phyloP scores from a whole-genome alignment of 2,888 invertebrate species.

The Limenitis camilla region DNA sequence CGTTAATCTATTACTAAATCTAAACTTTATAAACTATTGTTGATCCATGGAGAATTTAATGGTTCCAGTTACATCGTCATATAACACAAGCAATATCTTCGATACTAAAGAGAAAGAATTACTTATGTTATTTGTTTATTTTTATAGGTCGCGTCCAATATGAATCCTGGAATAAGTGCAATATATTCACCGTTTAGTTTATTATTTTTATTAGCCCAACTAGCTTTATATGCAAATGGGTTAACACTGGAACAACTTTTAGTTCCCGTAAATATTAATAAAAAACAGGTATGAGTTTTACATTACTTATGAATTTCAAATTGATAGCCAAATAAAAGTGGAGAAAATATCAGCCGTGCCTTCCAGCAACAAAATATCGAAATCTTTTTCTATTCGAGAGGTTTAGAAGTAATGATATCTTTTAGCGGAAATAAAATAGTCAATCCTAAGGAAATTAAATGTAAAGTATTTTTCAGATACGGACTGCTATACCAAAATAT shows the following conservation, averaged over 20 bases:
- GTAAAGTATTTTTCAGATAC: slow-evolving; percentile 25
- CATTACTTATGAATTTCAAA: slow-evolving; percentile 6
- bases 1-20: not conserved
- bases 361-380: too few species aligned
- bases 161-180: slow-evolving; percentile 21
- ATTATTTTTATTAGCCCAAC: slow-evolving; percentile 24
- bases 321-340: not conserved
- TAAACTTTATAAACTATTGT: not conserved
- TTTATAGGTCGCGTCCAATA: slow-evolving; percentile 15
- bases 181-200: slow-evolving; percentile 29
- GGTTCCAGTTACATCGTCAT: not conserved
- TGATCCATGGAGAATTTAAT: too few species aligned
- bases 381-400: too few species aligned
- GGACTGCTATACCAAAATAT: slow-evolving; percentile 19
- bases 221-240: slow-evolving; percentile 23
- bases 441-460: too few species aligned
- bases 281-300: too few species aligned
- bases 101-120: not conserved
- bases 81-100: not conserved
- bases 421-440: not conserved
- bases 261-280: slow-evolving; percentile 20
- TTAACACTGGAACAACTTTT: slow-evolving; percentile 19
- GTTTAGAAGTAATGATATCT: too few species aligned
- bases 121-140: not conserved
- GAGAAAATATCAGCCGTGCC: not conserved